Evolutionary conservation across 2,797 vertebrate genomes (phyloP).

Genomic region (Ptychadena robeensis): DNA sequence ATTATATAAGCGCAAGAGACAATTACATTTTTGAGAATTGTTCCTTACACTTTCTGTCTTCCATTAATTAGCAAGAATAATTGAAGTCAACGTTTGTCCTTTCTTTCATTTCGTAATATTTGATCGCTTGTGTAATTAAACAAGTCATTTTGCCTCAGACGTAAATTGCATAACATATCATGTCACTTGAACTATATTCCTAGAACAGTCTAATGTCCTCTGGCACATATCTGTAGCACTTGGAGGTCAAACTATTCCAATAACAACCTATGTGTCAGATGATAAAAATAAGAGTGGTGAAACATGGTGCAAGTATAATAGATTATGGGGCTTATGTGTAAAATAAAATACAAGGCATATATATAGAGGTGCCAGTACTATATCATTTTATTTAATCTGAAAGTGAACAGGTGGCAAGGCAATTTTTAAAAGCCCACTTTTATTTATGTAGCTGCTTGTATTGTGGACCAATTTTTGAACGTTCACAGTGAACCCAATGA

Average conservation of each 20-base stretch:
- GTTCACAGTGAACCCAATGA: too few relatives aligned
- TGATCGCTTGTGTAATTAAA: not conserved
- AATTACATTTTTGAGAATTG: not conserved
- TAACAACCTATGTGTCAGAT: constrained; percentile 28
- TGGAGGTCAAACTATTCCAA: constrained; percentile 45
- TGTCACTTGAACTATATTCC: constrained; percentile 32
- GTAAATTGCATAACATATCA: constrained; percentile 16
- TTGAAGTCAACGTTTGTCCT: not conserved
- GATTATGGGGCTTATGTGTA: constrained; percentile 3
- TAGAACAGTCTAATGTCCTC: constrained; percentile 28
- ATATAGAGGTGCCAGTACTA: not conserved
- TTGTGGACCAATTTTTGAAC: too few relatives aligned
- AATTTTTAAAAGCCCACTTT: too few relatives aligned
- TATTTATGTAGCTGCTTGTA: too few relatives aligned
- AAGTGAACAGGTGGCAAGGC: too few relatives aligned
- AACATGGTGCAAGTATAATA: constrained; percentile 32
- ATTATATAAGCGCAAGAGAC: not conserved
- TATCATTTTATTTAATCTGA: not conserved
- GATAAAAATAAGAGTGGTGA: constrained; percentile 45
- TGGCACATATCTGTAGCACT: constrained; percentile 27
- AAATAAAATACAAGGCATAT: not conserved
- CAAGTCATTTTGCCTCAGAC: not conserved
- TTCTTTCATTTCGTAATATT: not conserved
- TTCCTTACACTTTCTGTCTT: not conserved
- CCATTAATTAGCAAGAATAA: not conserved